Evolutionary conservation across 2,113 vertebrate species (phyloP), one percentile per base, ranked within the genome.

Genomic region (Cryptomyrus ogoouensis): DNA sequence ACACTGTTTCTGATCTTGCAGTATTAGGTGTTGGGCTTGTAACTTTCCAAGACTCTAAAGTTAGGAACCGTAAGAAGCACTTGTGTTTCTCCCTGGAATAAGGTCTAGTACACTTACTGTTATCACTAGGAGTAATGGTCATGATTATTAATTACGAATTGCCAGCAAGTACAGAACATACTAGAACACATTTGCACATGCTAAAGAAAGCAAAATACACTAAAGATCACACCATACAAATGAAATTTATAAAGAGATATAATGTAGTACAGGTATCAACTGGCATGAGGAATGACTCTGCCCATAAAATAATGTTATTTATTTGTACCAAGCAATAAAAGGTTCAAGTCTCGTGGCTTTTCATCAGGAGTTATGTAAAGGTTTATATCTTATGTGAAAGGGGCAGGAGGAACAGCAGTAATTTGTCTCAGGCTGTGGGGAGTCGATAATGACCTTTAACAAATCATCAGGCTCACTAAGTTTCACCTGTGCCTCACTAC

Each of bases 1-100:
- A 91, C 93, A 93, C 93, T 92, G 91, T 89, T 92, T 95, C 92
- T 94, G 93, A 93, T 93, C 94, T 91, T 90, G 88, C 88, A 66
- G 84, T 35, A 80, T 70, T 31, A 83, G 88, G 53, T 91, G 90
- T 88, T 92, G 50, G 12, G 31, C 27, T 39, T 87, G 86, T 39
- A 50, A 39, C 27, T 87, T 31, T 87, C 15, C 31, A 31, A 56
- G 31, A 87, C 47, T 86, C 84, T 53, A 13, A 50, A 49, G 85
- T 53, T 35, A 31, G 49, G 19, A 35, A n/a, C 5, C 5, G 1
- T 58, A 52, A 31, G 86, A 87, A 21, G 50, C 50, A 21, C 50
- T 15, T 39, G 24, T 39, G 31, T 56, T 13, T 35, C 50, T 87
- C 86, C 13, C n/a, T 52, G 31, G 9, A 53, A 49, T 24, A 87